phyloP scores from a whole-genome alignment of 1,140 invertebrate species.

The Conopomorpha cramerella region DNA sequence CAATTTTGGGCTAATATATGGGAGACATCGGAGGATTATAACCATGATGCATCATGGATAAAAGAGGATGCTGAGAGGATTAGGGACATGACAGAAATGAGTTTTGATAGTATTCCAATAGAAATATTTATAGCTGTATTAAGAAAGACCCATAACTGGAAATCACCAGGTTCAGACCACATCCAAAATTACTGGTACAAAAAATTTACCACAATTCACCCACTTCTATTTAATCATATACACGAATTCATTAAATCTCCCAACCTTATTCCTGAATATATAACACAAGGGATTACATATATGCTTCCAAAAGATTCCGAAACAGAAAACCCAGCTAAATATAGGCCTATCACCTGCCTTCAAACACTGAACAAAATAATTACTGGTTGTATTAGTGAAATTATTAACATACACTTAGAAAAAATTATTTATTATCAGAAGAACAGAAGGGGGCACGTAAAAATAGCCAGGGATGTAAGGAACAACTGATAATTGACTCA shows the following conservation, averaged over 20 bases:
- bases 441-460: too few relatives aligned
- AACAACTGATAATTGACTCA: constrained; percentile 3
- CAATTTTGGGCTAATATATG: constrained; percentile 10
- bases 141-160: constrained; percentile 12
- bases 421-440: constrained; percentile 1
- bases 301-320: constrained; percentile 9
- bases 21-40: constrained; percentile 7
- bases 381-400: constrained; percentile 8
- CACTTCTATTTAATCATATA: constrained; percentile 3
- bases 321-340: constrained; percentile 6
- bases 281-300: constrained; percentile 12
- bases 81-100: constrained; percentile 3
- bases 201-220: constrained; percentile 8
- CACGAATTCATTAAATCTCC: constrained; percentile 7
- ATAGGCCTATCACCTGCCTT: too few relatives aligned
- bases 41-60: constrained; percentile 10
- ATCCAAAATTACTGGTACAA: too few relatives aligned
- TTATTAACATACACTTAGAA: constrained; percentile 9
- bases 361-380: constrained; percentile 13
- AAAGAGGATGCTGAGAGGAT: constrained; percentile 3
- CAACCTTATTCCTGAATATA: constrained; percentile 5
- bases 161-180: constrained; percentile 9
- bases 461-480: too few relatives aligned
- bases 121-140: constrained; percentile 7
- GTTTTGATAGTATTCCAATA: constrained; percentile 7